Evolutionary conservation across 2,797 vertebrate species (phyloP), one percentile per base, ranked within the genome.

Genomic region (Silurus aristotelis): DNA sequence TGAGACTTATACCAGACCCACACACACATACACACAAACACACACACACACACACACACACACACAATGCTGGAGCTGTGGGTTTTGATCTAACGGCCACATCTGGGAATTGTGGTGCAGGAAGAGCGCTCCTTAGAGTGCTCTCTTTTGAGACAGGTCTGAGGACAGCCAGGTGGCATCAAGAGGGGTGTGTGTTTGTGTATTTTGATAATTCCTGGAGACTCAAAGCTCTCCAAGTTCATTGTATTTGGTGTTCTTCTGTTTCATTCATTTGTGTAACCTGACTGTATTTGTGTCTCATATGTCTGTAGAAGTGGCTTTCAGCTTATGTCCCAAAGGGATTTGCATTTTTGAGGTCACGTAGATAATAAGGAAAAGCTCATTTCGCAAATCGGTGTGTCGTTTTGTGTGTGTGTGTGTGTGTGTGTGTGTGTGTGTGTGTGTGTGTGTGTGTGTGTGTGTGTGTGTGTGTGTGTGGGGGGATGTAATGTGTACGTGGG

Each of bases 1-100:
- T 38, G 48, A 56, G 66, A 84, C n/a, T 14, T 64, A 68, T 70
- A 58, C 73, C 27, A 38, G 38, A 38, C 38, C 1, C 9, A 46
- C 12, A 64, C 55, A 25, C 20, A 67, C 27, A n/a, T 6, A 8
- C 25, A 22, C 31, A 58, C 83, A 58, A 17, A 20, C 43, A 72
- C 68, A 80, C 66, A 72, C 27, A 25, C 31, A 63, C 22, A 60
- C 43, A 52, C n/a, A 55, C 71, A 64, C 70, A 48, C 6, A 66
- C 60, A 38, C 61, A 31, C 25, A 31, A 10, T 66, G 12, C 66
- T 20, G 52, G n/a, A 31, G 19, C 6, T 63, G 87, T 88, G 86
- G 80, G 80, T 90, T 87, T 67, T 83, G 89, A 88, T 83, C 43
- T 31, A 38, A 66, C 55, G 9, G 20, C n/a, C 63, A 66, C n/a